Evolutionary conservation across 2,113 vertebrate genomes (phyloP), one percentile per base, ranked within the genome.

Genomic region (Entosphenus tridentatus): DNA sequence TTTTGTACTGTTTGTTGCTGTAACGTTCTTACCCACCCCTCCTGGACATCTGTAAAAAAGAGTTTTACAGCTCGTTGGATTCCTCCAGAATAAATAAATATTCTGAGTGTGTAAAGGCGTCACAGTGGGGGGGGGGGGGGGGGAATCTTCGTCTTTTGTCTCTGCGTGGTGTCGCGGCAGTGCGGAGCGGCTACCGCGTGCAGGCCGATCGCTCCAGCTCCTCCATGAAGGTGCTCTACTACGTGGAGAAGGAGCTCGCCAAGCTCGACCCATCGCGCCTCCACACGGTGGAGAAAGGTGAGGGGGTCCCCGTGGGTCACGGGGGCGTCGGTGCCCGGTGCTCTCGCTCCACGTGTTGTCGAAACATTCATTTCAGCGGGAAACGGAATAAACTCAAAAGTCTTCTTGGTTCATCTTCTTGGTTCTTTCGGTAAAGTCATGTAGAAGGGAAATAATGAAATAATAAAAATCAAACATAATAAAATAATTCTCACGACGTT

Each of bases 231-330:
- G 86, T 89, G 56, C 80, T 89, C 54, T 89, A 92, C 73, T 90
- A 90, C 58, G 85, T 89, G 87, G 88, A 92, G 76, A 80, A 78
- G 58, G 86, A 92, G 69, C 79, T 92, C 67, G 84, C 87, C 56
- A 87, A 87, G 71, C 75, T 92, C 14, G 87, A 90, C 71, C 87
- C 86, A 12, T 79, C 80, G 12, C 78, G 81, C 56, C 83, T 84
- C 39, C 39, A 39, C 39, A 39, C 39, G 39, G 39, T 39, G 39
- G 39, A 39, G 39, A 39, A 39, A 39, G 39, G 39, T 39, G 39
- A 1, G 78, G 77, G 1, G 81, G 80, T 68, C 16, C 72, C 14
- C 75, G 72, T 58, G 76, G 77, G 69, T 78, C 78, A 57, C 80
- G 80, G 74, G 84, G 79, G 59, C 82, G 83, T 68, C 70, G 88